These are phyloP conservation scores for Astyanax mexicanus DNA, from an alignment of 2,797 vertebrate genomes.

Conservation along the genomic window DNA sequence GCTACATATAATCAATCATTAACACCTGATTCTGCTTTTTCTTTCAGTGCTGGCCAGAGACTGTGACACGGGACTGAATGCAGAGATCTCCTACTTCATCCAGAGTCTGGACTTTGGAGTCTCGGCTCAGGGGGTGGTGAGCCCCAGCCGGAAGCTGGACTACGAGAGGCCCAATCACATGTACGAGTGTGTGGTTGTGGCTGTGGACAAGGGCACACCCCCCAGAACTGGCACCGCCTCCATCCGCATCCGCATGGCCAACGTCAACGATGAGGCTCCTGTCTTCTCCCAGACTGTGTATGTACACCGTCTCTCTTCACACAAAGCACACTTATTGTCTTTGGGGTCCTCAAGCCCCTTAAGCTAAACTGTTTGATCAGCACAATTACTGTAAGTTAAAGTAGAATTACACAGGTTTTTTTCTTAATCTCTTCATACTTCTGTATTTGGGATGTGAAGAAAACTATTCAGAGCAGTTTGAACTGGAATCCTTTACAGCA, in stretches of 20 bases:
- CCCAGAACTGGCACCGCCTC: conserved; percentile 87
- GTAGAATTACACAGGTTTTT: no score
- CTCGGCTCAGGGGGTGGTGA: conserved; percentile 81
- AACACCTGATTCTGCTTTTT: background rate
- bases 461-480: no score
- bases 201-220: conserved; percentile 84
- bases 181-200: conserved; percentile 90
- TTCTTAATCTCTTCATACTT: no score
- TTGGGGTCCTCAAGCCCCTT: background rate
- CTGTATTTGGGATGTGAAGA: no score
- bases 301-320: conserved; percentile 44
- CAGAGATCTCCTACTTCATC: conserved; percentile 85
- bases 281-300: conserved; percentile 89
- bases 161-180: conserved; percentile 87
- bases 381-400: no score
- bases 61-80: conserved; percentile 87
- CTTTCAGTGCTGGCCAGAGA: conserved; percentile 83
- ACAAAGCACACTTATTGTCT: background rate
- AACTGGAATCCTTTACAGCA: no score
- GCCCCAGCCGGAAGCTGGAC: conserved; percentile 82
- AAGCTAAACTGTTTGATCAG: no score
- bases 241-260: conserved; percentile 83
- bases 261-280: conserved; percentile 86
- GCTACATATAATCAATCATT: no score
- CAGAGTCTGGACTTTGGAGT: conserved; percentile 86